Evolutionary conservation across 2,113 vertebrate species (phyloP), one percentile per base, ranked within the genome.

Genomic region (Prochilodus magdalenae): DNA sequence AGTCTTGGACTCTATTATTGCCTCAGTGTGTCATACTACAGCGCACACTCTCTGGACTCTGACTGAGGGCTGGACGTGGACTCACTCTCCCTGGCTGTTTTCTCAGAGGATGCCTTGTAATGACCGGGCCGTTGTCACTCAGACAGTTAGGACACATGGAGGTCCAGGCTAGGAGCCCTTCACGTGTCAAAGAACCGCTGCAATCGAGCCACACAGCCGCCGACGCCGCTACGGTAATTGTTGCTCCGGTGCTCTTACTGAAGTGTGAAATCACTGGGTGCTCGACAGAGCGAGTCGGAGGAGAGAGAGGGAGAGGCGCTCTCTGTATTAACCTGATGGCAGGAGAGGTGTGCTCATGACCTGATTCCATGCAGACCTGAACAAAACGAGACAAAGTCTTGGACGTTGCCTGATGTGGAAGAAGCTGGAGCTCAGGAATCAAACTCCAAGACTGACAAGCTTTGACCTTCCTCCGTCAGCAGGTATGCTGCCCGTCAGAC

Each of bases 261-360:
- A 85, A 77, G 86, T 87, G 80, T 87, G 83, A 85, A 87, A 85
- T 87, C 83, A 83, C 63, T 71, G 73, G 76, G 81, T 78, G 57
- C 69, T 71, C 29, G 44, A 60, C 73, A 47, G 71, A 85, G 73
- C 67, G 57, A 71, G 51, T 75, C 66, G 13, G 63, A 29, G 15
- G 47, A 59, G 53, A 67, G 40, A 44, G 65, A 36, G 16, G 22
- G 11, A 18, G 5, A 27, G 2, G 0, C n/a, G 29, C 51, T 57
- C 51, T 74, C 72, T 33, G 14, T 75, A 75, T 74, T 49, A 79
- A 79, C 82, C 71, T 75, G 77, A 69, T 71, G 74, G 59, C 66
- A 82, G 66, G 74, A 63, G 53, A 62, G 30, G 26, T 62, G 59
- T 30, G 30, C 47, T 62, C 62, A 76, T 44, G 55, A 10, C 26